These are phyloP conservation scores for Cataglyphis albicans DNA, from an alignment of 2,888 invertebrate genomes.

Conservation along the genomic window DNA sequence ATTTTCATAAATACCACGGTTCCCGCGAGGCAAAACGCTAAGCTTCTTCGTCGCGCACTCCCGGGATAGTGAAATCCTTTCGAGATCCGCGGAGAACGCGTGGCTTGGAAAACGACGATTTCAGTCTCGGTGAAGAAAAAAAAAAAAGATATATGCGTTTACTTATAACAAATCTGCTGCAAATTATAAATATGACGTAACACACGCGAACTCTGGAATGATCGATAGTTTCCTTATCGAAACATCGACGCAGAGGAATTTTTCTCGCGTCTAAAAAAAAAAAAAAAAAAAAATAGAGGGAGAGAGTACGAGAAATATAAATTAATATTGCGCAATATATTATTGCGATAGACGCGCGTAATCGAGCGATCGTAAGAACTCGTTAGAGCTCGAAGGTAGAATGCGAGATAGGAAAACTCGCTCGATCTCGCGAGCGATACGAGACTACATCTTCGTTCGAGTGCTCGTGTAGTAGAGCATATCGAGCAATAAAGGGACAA, in stretches of 20 bases:
- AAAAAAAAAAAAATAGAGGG: neutral
- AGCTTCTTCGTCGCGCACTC: neutral
- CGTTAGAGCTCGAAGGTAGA: conserved; percentile 15
- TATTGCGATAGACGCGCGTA: conserved; percentile 36
- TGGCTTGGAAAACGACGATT: neutral
- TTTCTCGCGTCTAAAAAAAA: neutral
- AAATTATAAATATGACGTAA: conserved; percentile 4
- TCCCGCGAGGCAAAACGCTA: conserved; percentile 29
- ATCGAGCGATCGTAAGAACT: conserved; percentile 27
- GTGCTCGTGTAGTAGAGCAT: neutral
- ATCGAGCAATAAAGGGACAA: neutral
- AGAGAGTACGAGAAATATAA: neutral
- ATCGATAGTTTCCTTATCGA: conserved; percentile 17
- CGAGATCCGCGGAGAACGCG: conserved; percentile 14
- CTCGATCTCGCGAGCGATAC: conserved; percentile 16
- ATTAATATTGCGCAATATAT: conserved; percentile 44
- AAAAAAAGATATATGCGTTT: neutral
- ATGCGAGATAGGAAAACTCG: conserved; percentile 17
- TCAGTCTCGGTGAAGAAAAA: neutral
- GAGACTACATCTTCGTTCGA: neutral
- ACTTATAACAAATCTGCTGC: conserved; percentile 5
- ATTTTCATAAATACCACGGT: conserved; percentile 39
- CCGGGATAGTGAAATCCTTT: conserved; percentile 26
- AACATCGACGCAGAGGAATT: conserved; percentile 1
- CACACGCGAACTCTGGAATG: neutral